Percentiles rank a stretch among this genome's conserved stretches.
Evolutionary conservation across 2,888 invertebrate genomes (phyloP).

Genomic region (Acrobasis consociella): DNA sequence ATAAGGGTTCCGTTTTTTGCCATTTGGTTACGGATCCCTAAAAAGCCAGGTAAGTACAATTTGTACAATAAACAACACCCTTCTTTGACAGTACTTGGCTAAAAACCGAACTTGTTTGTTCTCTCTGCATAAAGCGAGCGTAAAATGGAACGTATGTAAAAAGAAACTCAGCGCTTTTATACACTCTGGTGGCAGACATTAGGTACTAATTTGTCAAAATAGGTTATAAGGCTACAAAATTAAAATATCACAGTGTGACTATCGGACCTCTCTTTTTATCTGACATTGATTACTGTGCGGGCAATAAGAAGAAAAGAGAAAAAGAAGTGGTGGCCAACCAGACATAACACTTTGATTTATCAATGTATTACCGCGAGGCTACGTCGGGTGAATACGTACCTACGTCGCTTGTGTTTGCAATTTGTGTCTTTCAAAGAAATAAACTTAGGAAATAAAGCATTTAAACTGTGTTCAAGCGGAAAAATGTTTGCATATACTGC

Average conservation of each 20-base stretch:
- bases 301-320: slow-evolving; percentile 4
- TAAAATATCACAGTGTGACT: slow-evolving; percentile 34
- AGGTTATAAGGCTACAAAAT: slow-evolving; percentile 62
- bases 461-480: slow-evolving; percentile 41
- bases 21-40: too few species aligned
- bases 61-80: too few species aligned
- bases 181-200: slow-evolving; percentile 71
- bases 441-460: slow-evolving; percentile 41
- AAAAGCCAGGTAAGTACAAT: too few species aligned
- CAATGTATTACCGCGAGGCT: slow-evolving; percentile 65
- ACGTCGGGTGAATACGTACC: slow-evolving; percentile 59
- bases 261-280: slow-evolving; percentile 54
- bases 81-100: too few species aligned
- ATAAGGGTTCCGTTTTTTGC: too few species aligned
- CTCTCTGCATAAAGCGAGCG: neutral
- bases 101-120: too few species aligned
- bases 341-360: slow-evolving; percentile 44
- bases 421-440: slow-evolving; percentile 60
- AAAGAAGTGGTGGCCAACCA: slow-evolving; percentile 34
- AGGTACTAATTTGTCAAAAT: slow-evolving; percentile 79
- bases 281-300: neutral
- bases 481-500: slow-evolving; percentile 60
- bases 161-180: slow-evolving; percentile 53
- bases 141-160: slow-evolving; percentile 51
- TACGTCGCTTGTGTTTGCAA: slow-evolving; percentile 51